These are phyloP conservation scores for Megalops cyprinoides DNA, from an alignment of 2,797 vertebrate genomes.

Conservation along the genomic window DNA sequence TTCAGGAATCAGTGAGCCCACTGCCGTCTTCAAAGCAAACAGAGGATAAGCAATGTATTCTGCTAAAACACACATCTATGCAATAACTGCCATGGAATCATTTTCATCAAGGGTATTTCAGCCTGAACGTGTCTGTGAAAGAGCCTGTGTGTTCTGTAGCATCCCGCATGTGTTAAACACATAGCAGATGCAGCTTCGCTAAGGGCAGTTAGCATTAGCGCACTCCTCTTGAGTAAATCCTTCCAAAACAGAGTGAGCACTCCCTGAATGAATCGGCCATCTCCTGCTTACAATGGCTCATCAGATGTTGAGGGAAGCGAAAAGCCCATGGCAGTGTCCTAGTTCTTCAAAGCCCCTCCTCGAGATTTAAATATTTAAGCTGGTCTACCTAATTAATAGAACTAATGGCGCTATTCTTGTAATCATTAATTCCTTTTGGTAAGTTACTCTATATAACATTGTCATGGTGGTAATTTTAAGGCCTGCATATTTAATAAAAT, in stretches of 20 bases:
- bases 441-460: constrained; percentile 48
- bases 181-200: neutral
- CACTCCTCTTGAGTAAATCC: constrained; percentile 10
- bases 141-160: neutral
- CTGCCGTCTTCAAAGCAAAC: neutral
- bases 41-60: neutral
- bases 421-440: constrained; percentile 59
- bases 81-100: neutral
- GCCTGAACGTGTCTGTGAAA: neutral
- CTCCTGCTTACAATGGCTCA: constrained; percentile 32
- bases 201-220: constrained; percentile 8
- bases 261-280: constrained; percentile 35
- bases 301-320: constrained; percentile 1
- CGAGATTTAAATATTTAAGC: constrained; percentile 67
- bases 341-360: constrained; percentile 52
- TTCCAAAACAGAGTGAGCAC: constrained; percentile 25
- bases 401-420: constrained; percentile 59
- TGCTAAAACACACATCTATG: constrained; percentile 17
- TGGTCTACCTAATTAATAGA: constrained; percentile 58
- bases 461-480: constrained; percentile 49
- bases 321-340: constrained; percentile 56
- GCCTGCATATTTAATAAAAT: constrained; percentile 55
- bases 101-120: too few species aligned
- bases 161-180: neutral
- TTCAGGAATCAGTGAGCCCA: neutral